Percentiles rank a stretch among this genome's conserved stretches.
These are phyloP conservation scores for Todiramphus saurophagus DNA, from an alignment of 2,113 vertebrate species.

Conservation along the genomic window DNA sequence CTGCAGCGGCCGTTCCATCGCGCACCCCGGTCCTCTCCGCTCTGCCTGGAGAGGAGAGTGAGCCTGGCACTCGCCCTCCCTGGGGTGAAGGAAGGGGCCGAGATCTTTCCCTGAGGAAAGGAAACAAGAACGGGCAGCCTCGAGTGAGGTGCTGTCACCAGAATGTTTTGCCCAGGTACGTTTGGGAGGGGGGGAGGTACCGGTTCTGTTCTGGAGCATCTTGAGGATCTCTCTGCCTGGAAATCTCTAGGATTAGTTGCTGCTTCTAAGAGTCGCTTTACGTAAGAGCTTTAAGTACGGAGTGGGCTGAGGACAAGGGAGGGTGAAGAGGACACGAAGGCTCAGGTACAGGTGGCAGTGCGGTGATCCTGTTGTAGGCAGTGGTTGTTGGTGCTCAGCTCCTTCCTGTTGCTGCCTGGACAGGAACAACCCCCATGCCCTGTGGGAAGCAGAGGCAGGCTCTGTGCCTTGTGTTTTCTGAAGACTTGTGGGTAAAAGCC, in stretches of 20 bases:
- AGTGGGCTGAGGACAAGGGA: background rate
- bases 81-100: too few relatives aligned
- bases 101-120: too few relatives aligned
- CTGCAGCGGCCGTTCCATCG: too few relatives aligned
- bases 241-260: background rate
- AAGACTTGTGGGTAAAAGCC: background rate
- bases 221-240: background rate
- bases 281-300: background rate
- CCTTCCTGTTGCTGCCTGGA: rapidly evolving
- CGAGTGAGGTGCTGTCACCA: too few relatives aligned
- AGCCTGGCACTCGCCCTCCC: too few relatives aligned
- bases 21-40: too few relatives aligned
- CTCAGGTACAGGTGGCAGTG: rapidly evolving
- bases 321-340: background rate
- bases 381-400: background rate
- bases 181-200: background rate
- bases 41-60: too few relatives aligned
- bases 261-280: background rate
- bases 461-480: background rate
- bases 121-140: too few relatives aligned
- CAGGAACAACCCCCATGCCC: background rate
- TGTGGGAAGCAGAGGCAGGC: background rate
- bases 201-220: background rate
- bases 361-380: background rate
- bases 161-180: too few relatives aligned